A percentile compares a stretch with the other conserved stretches of the same genome.
These are phyloP conservation scores for Seira ritae DNA, from an alignment of 2,888 invertebrate species.

Conservation along the genomic window DNA sequence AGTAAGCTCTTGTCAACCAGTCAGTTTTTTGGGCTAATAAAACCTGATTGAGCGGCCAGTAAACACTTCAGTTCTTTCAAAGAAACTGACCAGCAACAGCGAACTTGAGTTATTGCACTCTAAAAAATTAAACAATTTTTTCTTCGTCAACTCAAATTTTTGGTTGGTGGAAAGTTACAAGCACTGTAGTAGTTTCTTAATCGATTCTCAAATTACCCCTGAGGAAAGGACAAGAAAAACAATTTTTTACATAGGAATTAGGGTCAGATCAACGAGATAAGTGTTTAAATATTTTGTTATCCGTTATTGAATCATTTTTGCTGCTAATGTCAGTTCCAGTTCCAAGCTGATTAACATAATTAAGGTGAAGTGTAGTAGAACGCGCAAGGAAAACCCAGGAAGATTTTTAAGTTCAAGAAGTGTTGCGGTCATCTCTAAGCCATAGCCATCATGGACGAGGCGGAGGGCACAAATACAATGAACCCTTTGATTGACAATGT, in stretches of 20 bases:
- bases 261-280: neutral
- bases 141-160: neutral
- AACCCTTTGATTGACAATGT: conserved; percentile 34
- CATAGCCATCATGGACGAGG: neutral
- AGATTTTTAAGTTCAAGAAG: no score
- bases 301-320: neutral
- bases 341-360: no score
- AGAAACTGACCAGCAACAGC: conserved; percentile 1
- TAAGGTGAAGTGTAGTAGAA: no score
- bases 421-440: no score
- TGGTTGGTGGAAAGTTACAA: neutral
- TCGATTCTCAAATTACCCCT: neutral
- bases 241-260: neutral
- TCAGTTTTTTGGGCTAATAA: conserved; percentile 24
- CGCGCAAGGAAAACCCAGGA: neutral
- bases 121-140: neutral
- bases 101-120: neutral
- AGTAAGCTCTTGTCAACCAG: neutral
- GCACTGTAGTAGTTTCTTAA: neutral
- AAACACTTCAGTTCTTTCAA: conserved; percentile 30
- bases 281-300: neutral
- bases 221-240: neutral
- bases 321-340: no score
- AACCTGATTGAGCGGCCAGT: conserved; percentile 22
- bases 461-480: neutral